Base-by-base conservation (phyloP, 2,888 invertebrate species). In the Artemia sinica region DNA sequence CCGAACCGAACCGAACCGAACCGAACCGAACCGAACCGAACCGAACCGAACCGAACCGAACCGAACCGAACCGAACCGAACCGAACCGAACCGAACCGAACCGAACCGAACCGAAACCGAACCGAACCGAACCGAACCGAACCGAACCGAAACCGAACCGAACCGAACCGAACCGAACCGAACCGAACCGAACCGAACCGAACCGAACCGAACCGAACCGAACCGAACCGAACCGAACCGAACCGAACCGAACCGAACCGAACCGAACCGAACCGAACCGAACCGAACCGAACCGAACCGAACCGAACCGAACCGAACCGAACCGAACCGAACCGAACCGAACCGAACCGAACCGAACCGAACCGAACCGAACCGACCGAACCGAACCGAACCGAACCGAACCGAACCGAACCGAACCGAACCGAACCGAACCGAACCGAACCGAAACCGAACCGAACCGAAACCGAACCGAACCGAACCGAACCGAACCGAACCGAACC, bases 381-480 rank as follows among this genome's bases (percentile, higher is more conserved):
- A 70, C 69, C 70, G n/a, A 70, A 66, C 70, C 70, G 58, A 69
- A 70, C 70, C 69, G 58, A 69, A 69, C 70, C 69, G 58, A 69
- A 52, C 70, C 13, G 52, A 69, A 65, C 69, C 70, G 65, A 69
- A 70, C 70, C 69, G 28, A 69, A 70, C 70, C 70, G 58, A 69
- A 69, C 70, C 69, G 58, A 69, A 70, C 69, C 70, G 58, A 70
- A 70, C n/a, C n/a, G n/a, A n/a, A n/a, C n/a, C n/a, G n/a, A n/a
- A n/a, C n/a, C n/a, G n/a, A n/a, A n/a, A n/a, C n/a, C n/a, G n/a
- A n/a, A n/a, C n/a, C n/a, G n/a, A n/a, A n/a, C n/a, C n/a, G n/a
- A n/a, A n/a, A n/a, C 69, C 70, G 58, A 69, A 70, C 70, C 70
- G 28, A 70, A 69, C 69, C 65, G 70, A 69, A 70, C 70, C 69